These are phyloP conservation scores for Notoglanidium macrostoma DNA, from an alignment of 2,797 vertebrate species.

Conservation along the genomic window DNA sequence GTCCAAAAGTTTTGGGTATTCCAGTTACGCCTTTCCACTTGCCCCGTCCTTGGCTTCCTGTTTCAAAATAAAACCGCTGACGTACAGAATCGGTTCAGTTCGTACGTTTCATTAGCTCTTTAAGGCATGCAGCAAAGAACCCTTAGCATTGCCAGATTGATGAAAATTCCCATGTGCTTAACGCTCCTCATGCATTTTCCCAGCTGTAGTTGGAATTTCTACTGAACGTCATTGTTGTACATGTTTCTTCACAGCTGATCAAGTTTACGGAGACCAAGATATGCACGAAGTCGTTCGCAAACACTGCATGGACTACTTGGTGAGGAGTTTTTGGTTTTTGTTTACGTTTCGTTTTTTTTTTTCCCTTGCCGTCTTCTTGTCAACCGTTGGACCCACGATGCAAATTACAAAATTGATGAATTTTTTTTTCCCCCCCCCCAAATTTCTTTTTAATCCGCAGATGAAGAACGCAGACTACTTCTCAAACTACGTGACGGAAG, in stretches of 20 bases:
- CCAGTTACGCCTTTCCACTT: neutral
- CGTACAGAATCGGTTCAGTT: neutral
- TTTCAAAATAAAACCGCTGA: neutral
- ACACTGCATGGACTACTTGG: conserved; percentile 96
- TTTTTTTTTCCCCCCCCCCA: neutral
- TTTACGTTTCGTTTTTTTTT: neutral
- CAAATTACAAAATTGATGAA: too few relatives aligned
- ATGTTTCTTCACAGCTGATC: conserved; percentile 78
- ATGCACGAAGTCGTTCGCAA: conserved; percentile 95
- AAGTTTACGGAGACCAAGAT: conserved; percentile 93
- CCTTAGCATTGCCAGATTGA: neutral
- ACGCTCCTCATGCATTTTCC: neutral
- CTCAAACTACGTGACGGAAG: conserved; percentile 94
- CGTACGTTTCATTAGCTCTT: neutral
- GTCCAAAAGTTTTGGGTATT: neutral
- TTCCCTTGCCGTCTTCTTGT: neutral
- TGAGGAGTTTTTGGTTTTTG: conserved; percentile 65
- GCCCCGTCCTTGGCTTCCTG: neutral
- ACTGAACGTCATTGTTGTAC: conserved; percentile 26
- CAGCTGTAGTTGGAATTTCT: neutral
- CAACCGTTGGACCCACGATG: neutral
- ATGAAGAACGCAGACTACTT: conserved; percentile 96
- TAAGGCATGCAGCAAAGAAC: neutral
- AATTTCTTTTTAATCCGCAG: conserved; percentile 62
- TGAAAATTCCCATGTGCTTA: too few relatives aligned